Evolutionary conservation across 2,888 invertebrate species (phyloP).

Genomic region (Drosophila flavopinicola): DNA sequence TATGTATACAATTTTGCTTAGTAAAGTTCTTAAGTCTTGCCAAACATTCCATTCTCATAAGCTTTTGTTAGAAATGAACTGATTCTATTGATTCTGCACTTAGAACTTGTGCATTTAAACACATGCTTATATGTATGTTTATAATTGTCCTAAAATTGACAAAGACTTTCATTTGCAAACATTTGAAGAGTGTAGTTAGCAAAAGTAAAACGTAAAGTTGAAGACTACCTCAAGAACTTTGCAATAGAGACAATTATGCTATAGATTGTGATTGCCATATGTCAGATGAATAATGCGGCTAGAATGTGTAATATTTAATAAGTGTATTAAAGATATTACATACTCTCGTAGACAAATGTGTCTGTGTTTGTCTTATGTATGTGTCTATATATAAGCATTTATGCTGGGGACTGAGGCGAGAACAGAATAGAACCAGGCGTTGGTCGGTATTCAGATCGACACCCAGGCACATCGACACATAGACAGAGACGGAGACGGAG

Average conservation of each 20-base stretch:
- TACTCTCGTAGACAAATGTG: background rate
- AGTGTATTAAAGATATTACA: background rate
- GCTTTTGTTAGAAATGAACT: no score
- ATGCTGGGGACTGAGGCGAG: constrained; percentile 32
- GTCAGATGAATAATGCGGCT: constrained; percentile 4
- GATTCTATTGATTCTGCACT: no score
- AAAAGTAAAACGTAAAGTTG: no score
- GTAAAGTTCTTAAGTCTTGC: no score
- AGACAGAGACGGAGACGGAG: constrained; percentile 40
- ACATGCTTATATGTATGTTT: no score
- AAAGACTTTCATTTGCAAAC: no score
- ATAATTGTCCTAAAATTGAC: no score
- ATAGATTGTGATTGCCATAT: constrained; percentile 14
- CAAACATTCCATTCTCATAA: no score
- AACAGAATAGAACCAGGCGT: constrained; percentile 38
- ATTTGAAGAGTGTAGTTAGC: no score
- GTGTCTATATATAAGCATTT: constrained; percentile 11
- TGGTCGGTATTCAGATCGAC: constrained; percentile 77
- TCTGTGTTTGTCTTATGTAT: constrained; percentile 7
- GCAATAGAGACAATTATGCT: constrained; percentile 15
- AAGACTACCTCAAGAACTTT: constrained; percentile 16
- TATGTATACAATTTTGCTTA: no score
- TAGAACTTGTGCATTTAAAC: no score
- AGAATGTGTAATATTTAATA: constrained; percentile 26
- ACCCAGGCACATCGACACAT: constrained; percentile 62